phyloP scores from a whole-genome alignment of 2,797 vertebrate species.

The Diplodus puntazzo region DNA sequence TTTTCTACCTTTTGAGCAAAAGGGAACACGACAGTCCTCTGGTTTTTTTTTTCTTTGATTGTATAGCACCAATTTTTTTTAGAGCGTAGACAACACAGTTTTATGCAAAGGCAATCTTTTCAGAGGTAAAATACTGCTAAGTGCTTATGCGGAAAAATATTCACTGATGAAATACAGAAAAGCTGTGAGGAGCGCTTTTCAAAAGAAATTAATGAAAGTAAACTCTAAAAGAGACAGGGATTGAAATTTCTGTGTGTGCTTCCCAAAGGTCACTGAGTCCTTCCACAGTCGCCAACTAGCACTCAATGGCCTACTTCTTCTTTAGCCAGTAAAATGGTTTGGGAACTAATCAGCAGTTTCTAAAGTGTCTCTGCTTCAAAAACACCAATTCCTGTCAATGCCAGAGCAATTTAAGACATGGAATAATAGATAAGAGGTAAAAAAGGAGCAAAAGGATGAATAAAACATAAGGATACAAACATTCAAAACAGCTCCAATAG shows the following conservation, averaged over 20 bases:
- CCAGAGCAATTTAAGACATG: neutral
- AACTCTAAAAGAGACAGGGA: conserved; percentile 4
- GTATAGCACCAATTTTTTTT: too few species aligned
- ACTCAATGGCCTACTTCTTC: conserved; percentile 56
- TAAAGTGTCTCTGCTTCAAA: conserved; percentile 9
- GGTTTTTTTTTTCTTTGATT: too few species aligned
- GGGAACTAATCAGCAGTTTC: conserved; percentile 45
- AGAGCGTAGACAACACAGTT: too few species aligned
- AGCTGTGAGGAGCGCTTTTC: neutral
- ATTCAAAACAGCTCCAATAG: neutral
- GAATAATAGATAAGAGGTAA: neutral
- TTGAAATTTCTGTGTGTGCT: conserved; percentile 14
- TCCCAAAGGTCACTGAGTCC: conserved; percentile 20
- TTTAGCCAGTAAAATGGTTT: conserved; percentile 25
- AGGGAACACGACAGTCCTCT: too few species aligned
- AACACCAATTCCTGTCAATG: neutral
- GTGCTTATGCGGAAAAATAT: neutral
- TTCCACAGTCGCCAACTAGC: conserved; percentile 32
- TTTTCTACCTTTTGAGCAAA: too few species aligned
- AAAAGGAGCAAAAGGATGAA: too few species aligned
- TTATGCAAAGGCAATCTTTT: too few species aligned
- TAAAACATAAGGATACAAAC: neutral
- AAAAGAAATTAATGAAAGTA: neutral
- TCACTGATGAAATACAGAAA: conserved; percentile 1
- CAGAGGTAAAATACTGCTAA: neutral